A percentile compares a stretch with the other conserved stretches of the same genome.
Evolutionary conservation across 2,888 invertebrate species (phyloP).

Genomic region (Ceramica pisi): DNA sequence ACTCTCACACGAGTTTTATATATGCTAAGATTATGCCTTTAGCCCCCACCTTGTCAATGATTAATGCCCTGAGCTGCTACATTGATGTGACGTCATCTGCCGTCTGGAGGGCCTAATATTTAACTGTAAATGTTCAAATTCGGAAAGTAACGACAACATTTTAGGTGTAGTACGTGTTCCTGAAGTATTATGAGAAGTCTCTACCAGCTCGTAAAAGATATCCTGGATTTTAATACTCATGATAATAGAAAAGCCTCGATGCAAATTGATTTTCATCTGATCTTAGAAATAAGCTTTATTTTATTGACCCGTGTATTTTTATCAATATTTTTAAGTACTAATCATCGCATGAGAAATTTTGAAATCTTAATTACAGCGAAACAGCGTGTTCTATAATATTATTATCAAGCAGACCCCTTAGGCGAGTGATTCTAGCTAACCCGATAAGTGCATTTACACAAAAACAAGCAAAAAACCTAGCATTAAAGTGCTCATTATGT

Average conservation of each 20-base stretch:
- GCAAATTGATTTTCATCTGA: background rate
- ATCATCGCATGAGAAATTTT: constrained; percentile 36
- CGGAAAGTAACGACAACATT: background rate
- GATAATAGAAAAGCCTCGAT: background rate
- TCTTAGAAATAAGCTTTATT: constrained; percentile 7
- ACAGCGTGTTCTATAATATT: constrained; percentile 31
- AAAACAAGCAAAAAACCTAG: constrained; percentile 36
- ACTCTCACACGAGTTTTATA: too few species aligned
- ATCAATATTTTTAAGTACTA: constrained; percentile 27
- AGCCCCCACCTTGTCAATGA: too few species aligned
- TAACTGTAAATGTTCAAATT: background rate
- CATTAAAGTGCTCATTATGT: constrained; percentile 58
- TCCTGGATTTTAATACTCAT: background rate
- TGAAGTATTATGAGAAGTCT: background rate
- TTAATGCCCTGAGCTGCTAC: too few species aligned
- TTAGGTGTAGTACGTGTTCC: background rate
- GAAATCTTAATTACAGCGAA: constrained; percentile 52
- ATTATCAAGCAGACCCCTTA: constrained; percentile 34
- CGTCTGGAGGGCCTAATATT: constrained; percentile 17
- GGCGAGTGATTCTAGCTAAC: constrained; percentile 51
- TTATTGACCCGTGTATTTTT: constrained; percentile 21
- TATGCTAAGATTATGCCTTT: too few species aligned
- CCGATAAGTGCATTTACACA: constrained; percentile 51
- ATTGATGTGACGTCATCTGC: constrained; percentile 21
- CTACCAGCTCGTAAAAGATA: too few species aligned